Base-by-base conservation (phyloP, 2,888 invertebrate genomes). In the Pristionchus exspectatus region DNA sequence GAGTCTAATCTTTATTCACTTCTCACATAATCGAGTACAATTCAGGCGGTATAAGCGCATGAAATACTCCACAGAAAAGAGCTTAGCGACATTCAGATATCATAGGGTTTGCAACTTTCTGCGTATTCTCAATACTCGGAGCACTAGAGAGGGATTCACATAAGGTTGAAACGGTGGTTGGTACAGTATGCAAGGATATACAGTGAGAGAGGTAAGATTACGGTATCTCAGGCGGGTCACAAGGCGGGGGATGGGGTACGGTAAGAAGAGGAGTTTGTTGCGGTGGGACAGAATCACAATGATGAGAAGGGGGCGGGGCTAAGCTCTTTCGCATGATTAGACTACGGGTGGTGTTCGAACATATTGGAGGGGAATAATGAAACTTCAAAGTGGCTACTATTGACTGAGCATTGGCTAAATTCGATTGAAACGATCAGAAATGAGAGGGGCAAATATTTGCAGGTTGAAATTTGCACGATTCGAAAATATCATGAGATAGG, bases 321-420 rank as follows among this genome's bases (percentile, higher is more conserved):
- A 77, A 77, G 77, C 77, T 77, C 77, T 38, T 77, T 44, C 77
- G 50, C 14, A 77, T 77, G 77, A 77, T 77, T 50, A 77, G 44
- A 77, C 21, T 21, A 74, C 16, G n/a, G 74, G 74, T 16, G 18
- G 14, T 38, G 74, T 30, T 74, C 30, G 33, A 33, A 74, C 30
- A 59, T 59, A 59, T 24, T 59, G 44, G 44, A 12, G 12, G 44
- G 3, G 59, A 59, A 21, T 59, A 59, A 12, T 21, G 59, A 59
- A 21, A 59, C 18, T 16, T 56, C 56, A 18, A 18, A 16, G 16
- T 21, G 59, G 44, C 44, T 9, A 50, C 59, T 21, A 21, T 59
- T 59, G 3, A 24, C 3, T 18, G 18, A 0, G 24, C 21, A 59
- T 59, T 18, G 5, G 24, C 21, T 0, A 59, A 59, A 18, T 16